Evolutionary conservation across 1,140 invertebrate genomes (phyloP).

Genomic region (Meloidogyne floridensis): DNA sequence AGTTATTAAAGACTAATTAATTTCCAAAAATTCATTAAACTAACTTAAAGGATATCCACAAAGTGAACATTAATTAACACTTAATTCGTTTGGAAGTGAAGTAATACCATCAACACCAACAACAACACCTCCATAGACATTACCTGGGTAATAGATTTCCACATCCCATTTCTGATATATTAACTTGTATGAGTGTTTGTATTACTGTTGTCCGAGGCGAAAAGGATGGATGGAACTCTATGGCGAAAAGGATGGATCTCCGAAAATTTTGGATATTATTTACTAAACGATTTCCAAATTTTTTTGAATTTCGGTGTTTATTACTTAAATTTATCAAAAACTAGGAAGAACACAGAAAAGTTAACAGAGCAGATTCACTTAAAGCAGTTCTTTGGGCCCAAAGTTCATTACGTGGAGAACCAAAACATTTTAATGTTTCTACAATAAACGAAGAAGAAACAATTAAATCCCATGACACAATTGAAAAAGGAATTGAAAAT

Average conservation of each 20-base stretch:
- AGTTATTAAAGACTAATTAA: no score
- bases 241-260: no score
- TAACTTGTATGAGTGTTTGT: constrained; percentile 35
- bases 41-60: background rate
- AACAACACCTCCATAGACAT: background rate
- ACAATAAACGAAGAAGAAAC: background rate
- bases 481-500: constrained; percentile 5
- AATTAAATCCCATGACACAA: background rate
- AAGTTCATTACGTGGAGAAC: constrained; percentile 17
- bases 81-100: background rate
- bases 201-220: constrained; percentile 16
- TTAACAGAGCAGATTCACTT: constrained; percentile 12
- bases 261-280: no score
- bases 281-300: no score
- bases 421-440: constrained; percentile 5
- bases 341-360: background rate
- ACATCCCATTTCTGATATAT: constrained; percentile 26
- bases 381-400: constrained; percentile 3
- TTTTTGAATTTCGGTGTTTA: no score
- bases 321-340: no score
- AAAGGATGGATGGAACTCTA: no score
- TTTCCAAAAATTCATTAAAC: no score
- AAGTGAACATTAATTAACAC: constrained; percentile 19
- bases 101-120: background rate
- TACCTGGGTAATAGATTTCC: constrained; percentile 7